Evolutionary conservation across 1,140 invertebrate genomes (phyloP), one percentile per base, ranked within the genome.

Genomic region (Pentalonia nigronervosa): DNA sequence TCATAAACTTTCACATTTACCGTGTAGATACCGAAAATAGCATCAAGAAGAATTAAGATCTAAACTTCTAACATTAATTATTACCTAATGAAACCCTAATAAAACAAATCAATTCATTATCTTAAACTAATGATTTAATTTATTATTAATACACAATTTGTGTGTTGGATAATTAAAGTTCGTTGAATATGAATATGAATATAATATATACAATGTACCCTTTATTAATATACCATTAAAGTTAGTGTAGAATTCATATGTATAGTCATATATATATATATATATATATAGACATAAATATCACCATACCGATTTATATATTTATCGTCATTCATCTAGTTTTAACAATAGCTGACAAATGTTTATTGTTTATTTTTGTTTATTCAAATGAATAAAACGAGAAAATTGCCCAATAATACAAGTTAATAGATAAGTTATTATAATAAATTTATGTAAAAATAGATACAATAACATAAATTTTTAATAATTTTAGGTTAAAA

Each of bases 1-100:
- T 21, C 48, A 53, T 53, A 36, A 89, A 89, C 87, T 89, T 89
- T 89, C 87, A 89, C 87, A 89, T 53, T 89, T 89, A 53, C 87
- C 30, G 21, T 34, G 87, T n/a, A 11, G n/a, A 53, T 53, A 34
- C 48, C n/a, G 21, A 89, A 89, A 53, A 89, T 53, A 89, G n/a
- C 1, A 89, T n/a, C 87, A 53, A 88, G 17, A 48, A 48, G 47
- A 48, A 48, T 2, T 8, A 48, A 87, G 47, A 34, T 87, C 14
- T 87, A 17, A 48, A 3, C 30, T 87, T 48, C 14, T 87, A 17
- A 48, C 2, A 45, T 87, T 48, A 48, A 87, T 87, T 14, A 48
- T 87, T 87, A n/a, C n/a, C n/a, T n/a, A 34, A 34, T 87, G 45
- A 86, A 86, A 86, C 47, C 4, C 41, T 4, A 34, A 34, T 87